These are phyloP conservation scores for human DNA, from an alignment of 2,113 vertebrate species.

Conservation along the genomic window DNA sequence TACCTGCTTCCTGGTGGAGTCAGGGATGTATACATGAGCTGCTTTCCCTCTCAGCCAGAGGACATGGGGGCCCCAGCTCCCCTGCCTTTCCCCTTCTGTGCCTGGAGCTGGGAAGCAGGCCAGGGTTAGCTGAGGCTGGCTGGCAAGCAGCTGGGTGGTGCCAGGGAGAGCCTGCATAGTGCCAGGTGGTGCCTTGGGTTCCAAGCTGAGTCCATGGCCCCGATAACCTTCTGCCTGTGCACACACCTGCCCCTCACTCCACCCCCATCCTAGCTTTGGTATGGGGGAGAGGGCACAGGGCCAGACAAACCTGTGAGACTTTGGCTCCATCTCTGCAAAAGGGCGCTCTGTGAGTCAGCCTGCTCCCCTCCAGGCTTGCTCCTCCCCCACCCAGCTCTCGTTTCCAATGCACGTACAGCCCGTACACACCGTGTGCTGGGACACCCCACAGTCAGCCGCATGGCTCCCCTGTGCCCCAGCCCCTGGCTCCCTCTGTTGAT, in stretches of 20 bases:
- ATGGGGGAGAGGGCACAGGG: slow-evolving; percentile 51
- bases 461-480: slow-evolving; percentile 65
- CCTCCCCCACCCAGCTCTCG: slow-evolving; percentile 71
- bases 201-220: slow-evolving; percentile 49
- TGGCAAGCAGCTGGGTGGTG: slow-evolving; percentile 50
- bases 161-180: slow-evolving; percentile 57
- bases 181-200: slow-evolving; percentile 69
- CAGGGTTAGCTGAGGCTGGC: slow-evolving; percentile 61
- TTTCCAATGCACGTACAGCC: slow-evolving; percentile 76
- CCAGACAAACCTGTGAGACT: slow-evolving; percentile 65
- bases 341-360: slow-evolving; percentile 76
- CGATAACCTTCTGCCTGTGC: slow-evolving; percentile 66
- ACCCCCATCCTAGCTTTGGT: slow-evolving; percentile 38
- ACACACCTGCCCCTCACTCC: slow-evolving; percentile 46
- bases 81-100: slow-evolving; percentile 29
- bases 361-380: slow-evolving; percentile 75
- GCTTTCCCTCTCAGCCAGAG: slow-evolving; percentile 9
- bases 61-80: neutral
- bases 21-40: neutral
- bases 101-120: slow-evolving; percentile 57
- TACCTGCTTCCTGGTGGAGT: neutral
- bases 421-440: slow-evolving; percentile 64
- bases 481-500: slow-evolving; percentile 10
- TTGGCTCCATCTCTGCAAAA: slow-evolving; percentile 76
- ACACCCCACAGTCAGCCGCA: slow-evolving; percentile 64